phyloP scores from a whole-genome alignment of 2,888 invertebrate species.

The Sphaerophoria rueppellii region DNA sequence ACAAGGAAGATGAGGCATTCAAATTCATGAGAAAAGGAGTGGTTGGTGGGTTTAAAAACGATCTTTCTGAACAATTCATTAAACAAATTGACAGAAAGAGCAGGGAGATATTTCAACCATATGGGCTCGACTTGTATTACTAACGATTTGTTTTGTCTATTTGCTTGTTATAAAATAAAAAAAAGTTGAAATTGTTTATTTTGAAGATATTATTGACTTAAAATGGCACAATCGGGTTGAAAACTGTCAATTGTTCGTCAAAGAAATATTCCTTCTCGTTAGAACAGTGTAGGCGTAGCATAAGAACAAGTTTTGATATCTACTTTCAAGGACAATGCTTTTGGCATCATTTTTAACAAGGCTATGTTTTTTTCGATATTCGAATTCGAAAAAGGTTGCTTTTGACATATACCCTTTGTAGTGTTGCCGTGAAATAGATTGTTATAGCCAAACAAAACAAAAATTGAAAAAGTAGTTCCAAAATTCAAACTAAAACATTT shows the following conservation, averaged over 20 bases:
- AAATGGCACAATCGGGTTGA: too few relatives aligned
- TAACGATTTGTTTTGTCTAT: background rate
- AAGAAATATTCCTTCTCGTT: too few relatives aligned
- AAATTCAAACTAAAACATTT: constrained; percentile 43
- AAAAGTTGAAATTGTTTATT: too few relatives aligned
- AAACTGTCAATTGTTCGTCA: too few relatives aligned
- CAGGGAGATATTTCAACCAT: constrained; percentile 13
- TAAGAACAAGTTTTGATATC: too few relatives aligned
- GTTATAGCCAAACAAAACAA: background rate
- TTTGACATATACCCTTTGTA: too few relatives aligned
- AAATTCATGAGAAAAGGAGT: constrained; percentile 42
- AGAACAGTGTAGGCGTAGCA: too few relatives aligned
- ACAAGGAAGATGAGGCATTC: constrained; percentile 16
- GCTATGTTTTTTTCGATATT: too few relatives aligned
- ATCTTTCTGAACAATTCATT: constrained; percentile 10
- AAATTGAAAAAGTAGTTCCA: background rate
- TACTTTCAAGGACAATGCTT: background rate
- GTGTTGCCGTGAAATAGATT: background rate
- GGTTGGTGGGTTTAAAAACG: constrained; percentile 32
- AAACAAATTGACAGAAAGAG: constrained; percentile 17
- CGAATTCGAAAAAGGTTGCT: too few relatives aligned
- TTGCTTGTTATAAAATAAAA: too few relatives aligned
- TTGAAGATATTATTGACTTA: too few relatives aligned
- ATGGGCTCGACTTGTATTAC: constrained; percentile 28
- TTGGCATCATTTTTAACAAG: too few relatives aligned